These are phyloP conservation scores for Strix uralensis DNA, from an alignment of 2,113 vertebrate species.

Conservation along the genomic window DNA sequence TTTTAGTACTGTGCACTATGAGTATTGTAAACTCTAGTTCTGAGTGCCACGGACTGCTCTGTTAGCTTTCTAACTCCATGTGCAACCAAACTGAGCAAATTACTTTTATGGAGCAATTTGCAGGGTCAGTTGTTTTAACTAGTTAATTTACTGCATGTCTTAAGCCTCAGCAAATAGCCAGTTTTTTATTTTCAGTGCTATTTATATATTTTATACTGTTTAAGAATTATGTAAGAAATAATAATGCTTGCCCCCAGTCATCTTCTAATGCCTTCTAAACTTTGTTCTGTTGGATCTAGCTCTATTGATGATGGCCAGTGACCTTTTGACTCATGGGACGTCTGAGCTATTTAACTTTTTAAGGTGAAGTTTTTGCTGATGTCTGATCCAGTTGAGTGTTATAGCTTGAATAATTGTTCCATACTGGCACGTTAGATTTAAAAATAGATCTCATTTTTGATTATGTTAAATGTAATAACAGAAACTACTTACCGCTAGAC, in stretches of 20 bases:
- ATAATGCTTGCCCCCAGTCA: neutral
- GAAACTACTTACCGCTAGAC: neutral
- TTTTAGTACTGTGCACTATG: neutral
- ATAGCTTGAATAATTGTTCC: neutral
- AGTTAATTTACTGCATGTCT: neutral
- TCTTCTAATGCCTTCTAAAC: neutral
- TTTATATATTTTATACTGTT: neutral
- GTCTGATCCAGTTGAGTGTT: neutral
- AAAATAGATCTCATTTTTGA: neutral
- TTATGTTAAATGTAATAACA: neutral
- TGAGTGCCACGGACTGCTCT: neutral
- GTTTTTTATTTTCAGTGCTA: neutral
- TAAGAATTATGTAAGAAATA: neutral
- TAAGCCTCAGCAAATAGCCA: neutral
- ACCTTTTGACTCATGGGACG: neutral
- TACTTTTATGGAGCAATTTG: neutral
- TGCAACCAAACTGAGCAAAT: neutral
- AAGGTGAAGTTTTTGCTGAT: neutral
- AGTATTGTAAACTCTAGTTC: neutral
- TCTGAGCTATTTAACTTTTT: neutral
- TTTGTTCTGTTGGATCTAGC: fast-evolving
- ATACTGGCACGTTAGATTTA: neutral
- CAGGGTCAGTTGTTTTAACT: neutral
- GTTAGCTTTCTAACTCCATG: neutral
- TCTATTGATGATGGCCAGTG: neutral